A percentile compares a stretch with the other conserved stretches of the same genome.
These are phyloP conservation scores for Sylvilagus bachmani DNA, from an alignment of 2,113 vertebrate species.

Conservation along the genomic window DNA sequence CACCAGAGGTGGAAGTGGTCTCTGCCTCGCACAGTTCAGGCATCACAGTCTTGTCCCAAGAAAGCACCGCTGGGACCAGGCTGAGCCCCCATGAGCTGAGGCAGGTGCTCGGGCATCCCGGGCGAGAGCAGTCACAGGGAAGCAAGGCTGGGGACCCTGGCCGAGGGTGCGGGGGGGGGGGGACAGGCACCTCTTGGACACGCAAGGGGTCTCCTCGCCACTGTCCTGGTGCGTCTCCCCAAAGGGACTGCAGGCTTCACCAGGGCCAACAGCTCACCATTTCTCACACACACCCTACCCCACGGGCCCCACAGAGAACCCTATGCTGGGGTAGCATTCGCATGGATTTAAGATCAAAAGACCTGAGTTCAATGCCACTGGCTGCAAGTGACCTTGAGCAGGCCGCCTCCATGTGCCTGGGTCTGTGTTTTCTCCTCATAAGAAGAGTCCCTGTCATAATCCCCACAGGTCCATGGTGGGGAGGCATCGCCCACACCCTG, in stretches of 20 bases:
- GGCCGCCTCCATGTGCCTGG: not conserved
- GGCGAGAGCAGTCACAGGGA: not conserved
- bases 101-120: not conserved
- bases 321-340: not conserved
- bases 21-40: not conserved
- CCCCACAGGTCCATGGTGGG: not conserved
- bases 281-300: not conserved
- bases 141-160: not conserved
- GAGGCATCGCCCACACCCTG: not conserved
- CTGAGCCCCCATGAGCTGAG: not conserved
- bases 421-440: constrained; percentile 14
- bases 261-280: not conserved
- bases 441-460: not conserved
- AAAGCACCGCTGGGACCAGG: not conserved
- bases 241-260: not conserved
- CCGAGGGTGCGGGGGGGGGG: not conserved
- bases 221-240: not conserved
- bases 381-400: not conserved
- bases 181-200: not conserved
- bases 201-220: not conserved
- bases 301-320: not conserved
- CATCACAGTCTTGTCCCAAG: not conserved
- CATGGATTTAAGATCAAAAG: constrained; percentile 33
- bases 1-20: not conserved
- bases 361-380: not conserved